Percentiles rank a stretch among this genome's conserved stretches.
These are phyloP conservation scores for Callionymus lyra DNA, from an alignment of 2,113 vertebrate species.

Conservation along the genomic window DNA sequence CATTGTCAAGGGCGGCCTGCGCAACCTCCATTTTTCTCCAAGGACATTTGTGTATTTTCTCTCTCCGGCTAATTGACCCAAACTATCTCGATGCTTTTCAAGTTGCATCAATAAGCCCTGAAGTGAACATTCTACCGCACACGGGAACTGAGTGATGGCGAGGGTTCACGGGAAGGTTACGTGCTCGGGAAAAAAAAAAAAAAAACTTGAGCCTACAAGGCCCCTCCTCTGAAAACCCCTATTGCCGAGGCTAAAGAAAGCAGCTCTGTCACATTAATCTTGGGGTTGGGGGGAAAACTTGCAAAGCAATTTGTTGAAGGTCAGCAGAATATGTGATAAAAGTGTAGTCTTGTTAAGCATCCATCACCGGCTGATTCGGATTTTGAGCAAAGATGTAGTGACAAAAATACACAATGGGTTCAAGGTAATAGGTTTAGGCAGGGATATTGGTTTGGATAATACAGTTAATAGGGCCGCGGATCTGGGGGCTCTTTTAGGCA, in stretches of 20 bases:
- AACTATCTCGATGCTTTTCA: conserved; percentile 59
- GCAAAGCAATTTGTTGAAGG: conserved; percentile 65
- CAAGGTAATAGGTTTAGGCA: conserved; percentile 80
- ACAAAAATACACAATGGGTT: conserved; percentile 68
- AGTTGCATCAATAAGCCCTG: conserved; percentile 29
- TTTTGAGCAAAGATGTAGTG: conserved; percentile 64
- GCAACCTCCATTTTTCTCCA: conserved; percentile 62
- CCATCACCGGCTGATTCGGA: conserved; percentile 60
- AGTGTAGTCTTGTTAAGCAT: conserved; percentile 69
- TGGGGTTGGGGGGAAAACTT: conserved; percentile 53
- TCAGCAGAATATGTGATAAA: conserved; percentile 69
- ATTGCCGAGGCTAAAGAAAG: conserved; percentile 48
- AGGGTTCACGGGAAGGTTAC: conserved; percentile 66
- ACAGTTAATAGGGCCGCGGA: conserved; percentile 74
- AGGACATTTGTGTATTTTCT: conserved; percentile 72
- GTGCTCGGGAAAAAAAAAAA: conserved; percentile 42
- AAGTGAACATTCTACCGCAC: conserved; percentile 23
- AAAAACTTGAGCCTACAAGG: conserved; percentile 33
- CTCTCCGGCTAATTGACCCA: conserved; percentile 61
- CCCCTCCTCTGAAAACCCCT: conserved; percentile 26
- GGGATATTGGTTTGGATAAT: conserved; percentile 76
- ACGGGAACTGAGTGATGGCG: conserved; percentile 50
- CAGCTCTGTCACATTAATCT: conserved; percentile 53
- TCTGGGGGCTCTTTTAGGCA: conserved; percentile 69
- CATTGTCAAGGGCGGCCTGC: conserved; percentile 57